These are phyloP conservation scores for Holacanthus passer DNA, from an alignment of 2,113 vertebrate genomes.

Conservation along the genomic window DNA sequence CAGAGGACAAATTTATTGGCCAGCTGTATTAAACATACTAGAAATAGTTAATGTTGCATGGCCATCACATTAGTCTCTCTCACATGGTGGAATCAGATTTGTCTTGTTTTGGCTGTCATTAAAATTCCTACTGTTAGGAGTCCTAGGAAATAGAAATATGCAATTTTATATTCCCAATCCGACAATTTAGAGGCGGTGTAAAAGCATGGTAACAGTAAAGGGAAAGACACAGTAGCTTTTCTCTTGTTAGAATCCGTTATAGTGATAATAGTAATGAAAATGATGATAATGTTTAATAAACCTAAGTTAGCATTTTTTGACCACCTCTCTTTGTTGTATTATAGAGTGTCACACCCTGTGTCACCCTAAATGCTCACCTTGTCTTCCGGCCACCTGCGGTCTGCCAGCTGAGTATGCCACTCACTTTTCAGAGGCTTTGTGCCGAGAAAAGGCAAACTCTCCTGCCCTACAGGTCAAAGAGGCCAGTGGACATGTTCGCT, in stretches of 20 bases:
- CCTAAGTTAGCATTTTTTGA: not conserved
- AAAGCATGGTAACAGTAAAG: not conserved
- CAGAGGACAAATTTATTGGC: constrained; percentile 39
- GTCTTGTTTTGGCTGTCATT: constrained; percentile 2
- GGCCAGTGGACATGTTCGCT: constrained; percentile 89
- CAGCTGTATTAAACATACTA: constrained; percentile 10
- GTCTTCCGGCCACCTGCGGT: constrained; percentile 96
- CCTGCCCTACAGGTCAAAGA: constrained; percentile 95
- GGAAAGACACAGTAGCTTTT: constrained; percentile 3
- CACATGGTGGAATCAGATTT: constrained; percentile 14
- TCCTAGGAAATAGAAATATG: constrained; percentile 6
- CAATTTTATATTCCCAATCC: constrained; percentile 1
- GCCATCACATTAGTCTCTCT: constrained; percentile 8
- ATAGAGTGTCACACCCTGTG: constrained; percentile 96
- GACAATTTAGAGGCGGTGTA: not conserved
- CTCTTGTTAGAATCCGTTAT: not conserved
- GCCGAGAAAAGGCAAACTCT: constrained; percentile 95
- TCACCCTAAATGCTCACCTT: constrained; percentile 98
- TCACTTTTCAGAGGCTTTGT: constrained; percentile 96
- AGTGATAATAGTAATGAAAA: not conserved
- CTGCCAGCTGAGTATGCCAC: constrained; percentile 94
- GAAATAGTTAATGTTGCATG: constrained; percentile 1
- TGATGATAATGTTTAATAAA: not conserved
- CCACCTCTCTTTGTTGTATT: constrained; percentile 1
- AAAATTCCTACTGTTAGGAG: not conserved